Base-by-base conservation (phyloP, 2,797 vertebrate genomes). In the Mormyrops boulengeri region DNA sequence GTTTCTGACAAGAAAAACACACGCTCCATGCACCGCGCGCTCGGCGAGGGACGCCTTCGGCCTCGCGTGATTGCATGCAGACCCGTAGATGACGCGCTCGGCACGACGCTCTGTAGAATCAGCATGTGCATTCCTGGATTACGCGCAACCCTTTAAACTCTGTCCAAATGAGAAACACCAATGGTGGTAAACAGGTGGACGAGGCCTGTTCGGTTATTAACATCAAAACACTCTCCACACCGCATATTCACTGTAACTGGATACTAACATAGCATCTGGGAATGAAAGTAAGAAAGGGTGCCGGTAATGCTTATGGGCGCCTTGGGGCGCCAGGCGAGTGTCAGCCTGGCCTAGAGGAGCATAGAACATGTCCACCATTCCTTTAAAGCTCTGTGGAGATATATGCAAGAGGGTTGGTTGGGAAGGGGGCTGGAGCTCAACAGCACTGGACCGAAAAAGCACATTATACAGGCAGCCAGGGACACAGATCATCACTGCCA, bases 1-100 rank as follows among this genome's bases (percentile, higher is more conserved):
- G 93, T 94, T 94, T 94, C 92, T 94, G 94, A 96, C 95, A 95
- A 94, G 94, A 94, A 95, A 95, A 96, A 95, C 94, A 94, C 94
- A 95, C 89, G 88, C 91, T 92, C 93, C 92, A 93, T 93, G 93
- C 93, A 90, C 93, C 93, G 91, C 88, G 91, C 91, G 91, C 91
- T 87, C 84, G 90, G 92, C 91, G 92, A 90, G 91, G 91, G 92
- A 93, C 3, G n/a, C 8, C 38, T 22, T n/a, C 17, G 80, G 17
- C 44, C 19, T 22, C 19, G n/a, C 44, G n/a, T 84, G 80, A 84
- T 49, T 50, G 44, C 44, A 49, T n/a, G 80, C 80, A 84, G 44
- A 49, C 41, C 62, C 62, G 8, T 44, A 84, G 14, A 47, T 14
- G 41, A 49, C 17, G 17, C n/a, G 5, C 17, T 66, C 38, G 0